Evolutionary conservation across 1,140 invertebrate species (phyloP).

Genomic region (Helicoverpa armigera): DNA sequence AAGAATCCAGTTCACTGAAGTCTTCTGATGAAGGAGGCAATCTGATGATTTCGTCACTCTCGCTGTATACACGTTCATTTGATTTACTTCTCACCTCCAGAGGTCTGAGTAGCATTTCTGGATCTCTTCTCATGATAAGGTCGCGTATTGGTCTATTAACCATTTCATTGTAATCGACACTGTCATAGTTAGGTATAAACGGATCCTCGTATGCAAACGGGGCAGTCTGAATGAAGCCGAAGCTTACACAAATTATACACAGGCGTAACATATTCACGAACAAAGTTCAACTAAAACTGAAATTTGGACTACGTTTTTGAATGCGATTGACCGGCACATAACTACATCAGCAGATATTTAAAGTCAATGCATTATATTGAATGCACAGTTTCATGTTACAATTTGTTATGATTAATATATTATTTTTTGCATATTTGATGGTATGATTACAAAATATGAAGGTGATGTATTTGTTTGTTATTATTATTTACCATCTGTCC

Average conservation of each 20-base stretch:
- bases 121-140: background rate
- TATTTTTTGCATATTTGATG: background rate
- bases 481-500: no score
- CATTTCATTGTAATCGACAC: background rate
- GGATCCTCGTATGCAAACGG: constrained; percentile 12
- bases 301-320: background rate
- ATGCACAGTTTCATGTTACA: constrained; percentile 36
- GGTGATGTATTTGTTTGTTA: background rate
- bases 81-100: background rate
- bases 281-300: constrained; percentile 24
- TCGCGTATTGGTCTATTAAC: background rate
- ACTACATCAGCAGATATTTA: constrained; percentile 20
- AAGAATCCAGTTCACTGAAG: background rate
- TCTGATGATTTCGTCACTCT: background rate
- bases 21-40: constrained; percentile 4
- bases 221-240: constrained; percentile 22
- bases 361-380: constrained; percentile 1
- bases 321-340: background rate
- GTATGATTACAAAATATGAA: background rate
- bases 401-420: background rate
- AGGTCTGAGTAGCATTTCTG: constrained; percentile 26
- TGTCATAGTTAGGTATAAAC: background rate
- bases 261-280: constrained; percentile 12
- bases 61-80: background rate
- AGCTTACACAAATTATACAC: constrained; percentile 18